These are phyloP conservation scores for Dermolepida albohirtum DNA, from an alignment of 2,888 invertebrate genomes.

Conservation along the genomic window DNA sequence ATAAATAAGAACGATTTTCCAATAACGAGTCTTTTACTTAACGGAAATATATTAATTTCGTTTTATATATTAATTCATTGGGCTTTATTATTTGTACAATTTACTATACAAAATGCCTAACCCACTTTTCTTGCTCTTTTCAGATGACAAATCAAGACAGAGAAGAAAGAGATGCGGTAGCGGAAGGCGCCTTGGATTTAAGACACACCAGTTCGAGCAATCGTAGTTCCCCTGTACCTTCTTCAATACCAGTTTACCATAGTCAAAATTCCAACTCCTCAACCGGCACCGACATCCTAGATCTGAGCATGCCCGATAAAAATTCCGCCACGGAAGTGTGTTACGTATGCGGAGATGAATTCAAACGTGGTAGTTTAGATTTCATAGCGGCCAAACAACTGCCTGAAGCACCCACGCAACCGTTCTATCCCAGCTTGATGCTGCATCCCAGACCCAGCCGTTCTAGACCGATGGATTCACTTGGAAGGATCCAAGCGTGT, in stretches of 20 bases:
- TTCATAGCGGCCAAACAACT: conserved; percentile 73
- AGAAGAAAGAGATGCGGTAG: conserved; percentile 55
- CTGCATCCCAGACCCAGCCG: conserved; percentile 87
- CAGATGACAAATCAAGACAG: conserved; percentile 56
- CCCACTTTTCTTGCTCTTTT: conserved; percentile 43
- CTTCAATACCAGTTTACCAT: conserved; percentile 58
- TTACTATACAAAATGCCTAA: neutral
- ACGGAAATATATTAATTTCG: too few relatives aligned
- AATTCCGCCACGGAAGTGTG: conserved; percentile 91
- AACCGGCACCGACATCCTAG: conserved; percentile 86
- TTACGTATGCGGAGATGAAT: conserved; percentile 92
- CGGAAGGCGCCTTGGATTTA: conserved; percentile 69
- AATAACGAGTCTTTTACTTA: too few relatives aligned
- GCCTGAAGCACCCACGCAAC: conserved; percentile 65
- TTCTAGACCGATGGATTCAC: conserved; percentile 87
- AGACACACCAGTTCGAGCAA: conserved; percentile 69
- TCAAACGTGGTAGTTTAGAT: conserved; percentile 82
- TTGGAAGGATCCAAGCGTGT: conserved; percentile 84
- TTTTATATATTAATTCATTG: too few relatives aligned
- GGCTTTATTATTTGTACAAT: neutral
- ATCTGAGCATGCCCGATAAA: conserved; percentile 93
- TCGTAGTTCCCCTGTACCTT: conserved; percentile 61
- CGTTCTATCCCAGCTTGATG: conserved; percentile 81
- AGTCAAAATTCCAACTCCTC: conserved; percentile 66
- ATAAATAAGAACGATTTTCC: too few relatives aligned